Evolutionary conservation across 2,797 vertebrate species (phyloP), one percentile per base, ranked within the genome.

Genomic region (Phyllotis vaccarum): DNA sequence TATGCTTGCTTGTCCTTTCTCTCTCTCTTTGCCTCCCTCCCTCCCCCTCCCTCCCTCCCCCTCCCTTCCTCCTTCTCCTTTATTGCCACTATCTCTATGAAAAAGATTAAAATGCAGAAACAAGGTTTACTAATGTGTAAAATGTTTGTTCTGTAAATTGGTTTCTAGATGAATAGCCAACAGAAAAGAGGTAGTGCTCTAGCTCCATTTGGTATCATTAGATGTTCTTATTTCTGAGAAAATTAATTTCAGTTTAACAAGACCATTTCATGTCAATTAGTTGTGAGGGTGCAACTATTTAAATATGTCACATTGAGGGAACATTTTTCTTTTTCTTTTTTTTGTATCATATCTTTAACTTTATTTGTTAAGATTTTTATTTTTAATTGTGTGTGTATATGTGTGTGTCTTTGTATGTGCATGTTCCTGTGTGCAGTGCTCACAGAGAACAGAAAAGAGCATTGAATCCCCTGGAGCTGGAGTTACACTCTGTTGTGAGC

Each of bases 121-220:
- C 54, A 52, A 91, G 56, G 40, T 49, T 40, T 86, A 58, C 92
- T 58, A 56, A 27, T 56, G 8, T 70, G n/a, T 66, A 37, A 82
- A 56, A 90, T 6, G 27, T 72, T 0, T 76, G 49, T 16, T 75
- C 21, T 29, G 40, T 88, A 52, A 54, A 40, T 70, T 82, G 58
- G 79, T 93, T 82, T 78, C 82, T 64, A 79, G 90, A 78, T 78
- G 86, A 86, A 87, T 34, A 90, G 11, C 31, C 82, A 88, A 58
- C 52, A 85, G 29, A 54, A 95, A 92, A 2, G 66, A 87, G 86
- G 6, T 80, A 87, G 13, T 72, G 24, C 90, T 24, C 34, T 74
- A 29, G 24, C 92, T 21, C 40, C 78, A 21, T 22, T 10, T 75
- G 14, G 10, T 74, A 78, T 68, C 52, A 89, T 52, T 90, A 16